These are phyloP conservation scores for Syrmaticus mikado DNA, from an alignment of 2,113 vertebrate genomes.

Conservation along the genomic window DNA sequence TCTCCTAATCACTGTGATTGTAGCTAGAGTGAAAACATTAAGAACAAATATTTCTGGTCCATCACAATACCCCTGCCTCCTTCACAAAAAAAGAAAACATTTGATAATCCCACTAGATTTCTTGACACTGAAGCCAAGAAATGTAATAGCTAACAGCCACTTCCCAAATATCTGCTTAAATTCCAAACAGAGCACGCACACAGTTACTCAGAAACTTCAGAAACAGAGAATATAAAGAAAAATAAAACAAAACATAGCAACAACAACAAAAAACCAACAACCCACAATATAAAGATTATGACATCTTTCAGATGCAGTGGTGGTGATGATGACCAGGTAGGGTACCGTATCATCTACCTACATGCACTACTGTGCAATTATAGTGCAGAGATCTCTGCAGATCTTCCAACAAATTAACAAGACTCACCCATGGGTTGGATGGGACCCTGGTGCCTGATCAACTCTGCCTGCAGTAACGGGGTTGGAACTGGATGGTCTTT, in stretches of 20 bases:
- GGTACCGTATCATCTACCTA: neutral
- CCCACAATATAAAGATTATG: neutral
- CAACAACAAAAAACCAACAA: neutral
- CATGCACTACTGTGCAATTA: accelerated
- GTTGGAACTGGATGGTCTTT: too few relatives aligned
- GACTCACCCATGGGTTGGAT: neutral
- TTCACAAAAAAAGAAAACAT: neutral
- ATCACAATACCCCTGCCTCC: neutral
- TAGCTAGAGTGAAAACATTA: neutral
- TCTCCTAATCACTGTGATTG: neutral
- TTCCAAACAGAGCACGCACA: neutral
- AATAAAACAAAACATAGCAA: neutral
- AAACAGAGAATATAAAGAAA: neutral
- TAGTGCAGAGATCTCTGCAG: neutral
- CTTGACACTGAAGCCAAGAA: neutral
- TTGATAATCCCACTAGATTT: neutral
- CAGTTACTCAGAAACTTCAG: neutral
- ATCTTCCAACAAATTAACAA: neutral
- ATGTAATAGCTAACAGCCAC: neutral
- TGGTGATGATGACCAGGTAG: neutral
- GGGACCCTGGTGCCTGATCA: too few relatives aligned
- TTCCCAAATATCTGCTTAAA: neutral
- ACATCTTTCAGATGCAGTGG: neutral
- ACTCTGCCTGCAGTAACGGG: too few relatives aligned
- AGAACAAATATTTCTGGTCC: neutral